phyloP scores from a whole-genome alignment of 2,888 invertebrate species.

The Onchidella celtica region DNA sequence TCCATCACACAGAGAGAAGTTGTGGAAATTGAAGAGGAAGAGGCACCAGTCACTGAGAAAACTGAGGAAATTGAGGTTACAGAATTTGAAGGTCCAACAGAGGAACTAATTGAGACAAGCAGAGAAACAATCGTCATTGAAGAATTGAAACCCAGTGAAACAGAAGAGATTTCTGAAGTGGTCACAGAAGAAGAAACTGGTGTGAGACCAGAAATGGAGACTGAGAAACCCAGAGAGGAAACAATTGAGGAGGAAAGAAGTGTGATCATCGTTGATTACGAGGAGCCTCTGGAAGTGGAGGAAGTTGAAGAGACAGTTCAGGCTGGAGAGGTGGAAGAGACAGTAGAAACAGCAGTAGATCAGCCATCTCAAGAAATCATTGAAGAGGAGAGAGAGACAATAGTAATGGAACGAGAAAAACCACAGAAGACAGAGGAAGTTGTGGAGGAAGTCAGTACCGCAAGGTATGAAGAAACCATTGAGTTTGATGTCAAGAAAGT shows the following conservation, averaged over 20 bases:
- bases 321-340: conserved; percentile 51
- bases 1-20: conserved; percentile 53
- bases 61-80: conserved; percentile 39
- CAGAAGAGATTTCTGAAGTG: conserved; percentile 39
- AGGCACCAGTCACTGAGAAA: conserved; percentile 28
- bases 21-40: conserved; percentile 42
- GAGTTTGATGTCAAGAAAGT: conserved; percentile 16
- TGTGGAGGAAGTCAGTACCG: conserved; percentile 31
- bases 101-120: conserved; percentile 46
- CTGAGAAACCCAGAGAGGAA: conserved; percentile 57
- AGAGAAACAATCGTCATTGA: conserved; percentile 50
- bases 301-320: conserved; percentile 50
- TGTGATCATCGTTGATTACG: conserved; percentile 51
- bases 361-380: conserved; percentile 51
- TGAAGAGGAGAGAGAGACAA: conserved; percentile 41
- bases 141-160: conserved; percentile 51
- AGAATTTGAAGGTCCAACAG: conserved; percentile 34
- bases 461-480: conserved; percentile 25
- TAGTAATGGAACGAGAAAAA: conserved; percentile 55
- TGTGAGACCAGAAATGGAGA: conserved; percentile 25
- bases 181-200: conserved; percentile 13
- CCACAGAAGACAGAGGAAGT: conserved; percentile 57
- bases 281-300: conserved; percentile 50
- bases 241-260: conserved; percentile 58
- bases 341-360: conserved; percentile 50